Evolutionary conservation across 2,888 invertebrate genomes (phyloP).

Genomic region (Aleiodes testaceus): DNA sequence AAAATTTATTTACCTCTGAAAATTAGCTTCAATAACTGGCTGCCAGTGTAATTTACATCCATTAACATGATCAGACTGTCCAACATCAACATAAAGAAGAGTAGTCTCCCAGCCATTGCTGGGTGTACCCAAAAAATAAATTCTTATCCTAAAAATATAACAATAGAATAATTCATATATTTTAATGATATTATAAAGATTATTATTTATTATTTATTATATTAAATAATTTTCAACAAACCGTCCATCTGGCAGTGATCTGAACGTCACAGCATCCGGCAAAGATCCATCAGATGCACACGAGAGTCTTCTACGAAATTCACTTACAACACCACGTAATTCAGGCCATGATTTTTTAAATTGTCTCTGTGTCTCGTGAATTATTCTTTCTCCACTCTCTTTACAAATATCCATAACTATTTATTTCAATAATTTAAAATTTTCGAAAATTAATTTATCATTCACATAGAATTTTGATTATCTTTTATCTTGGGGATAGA

Average conservation of each 20-base stretch:
- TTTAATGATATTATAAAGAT: too few species aligned
- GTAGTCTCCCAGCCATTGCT: constrained; percentile 94
- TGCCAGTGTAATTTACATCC: constrained; percentile 84
- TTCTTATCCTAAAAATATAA: constrained; percentile 77
- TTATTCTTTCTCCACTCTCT: constrained; percentile 53
- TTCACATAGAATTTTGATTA: too few species aligned
- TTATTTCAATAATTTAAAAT: not conserved
- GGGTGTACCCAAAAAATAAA: constrained; percentile 92
- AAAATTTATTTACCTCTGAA: constrained; percentile 71
- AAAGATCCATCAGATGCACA: constrained; percentile 84
- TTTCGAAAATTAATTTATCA: too few species aligned
- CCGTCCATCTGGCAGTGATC: constrained; percentile 82
- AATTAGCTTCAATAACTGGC: constrained; percentile 85
- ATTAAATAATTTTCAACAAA: constrained; percentile 45
- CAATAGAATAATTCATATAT: not conserved
- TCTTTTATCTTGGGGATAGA: not conserved
- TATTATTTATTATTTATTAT: too few species aligned
- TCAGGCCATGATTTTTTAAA: constrained; percentile 82
- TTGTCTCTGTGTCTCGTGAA: constrained; percentile 45
- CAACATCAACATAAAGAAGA: constrained; percentile 88
- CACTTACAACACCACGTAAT: constrained; percentile 85
- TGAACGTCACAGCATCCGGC: constrained; percentile 87
- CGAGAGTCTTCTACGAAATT: constrained; percentile 85
- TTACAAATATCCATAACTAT: constrained; percentile 58
- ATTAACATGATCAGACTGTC: constrained; percentile 76